Evolutionary conservation across 2,797 vertebrate species (phyloP), one percentile per base, ranked within the genome.

Genomic region (Threskiornis aethiopicus): DNA sequence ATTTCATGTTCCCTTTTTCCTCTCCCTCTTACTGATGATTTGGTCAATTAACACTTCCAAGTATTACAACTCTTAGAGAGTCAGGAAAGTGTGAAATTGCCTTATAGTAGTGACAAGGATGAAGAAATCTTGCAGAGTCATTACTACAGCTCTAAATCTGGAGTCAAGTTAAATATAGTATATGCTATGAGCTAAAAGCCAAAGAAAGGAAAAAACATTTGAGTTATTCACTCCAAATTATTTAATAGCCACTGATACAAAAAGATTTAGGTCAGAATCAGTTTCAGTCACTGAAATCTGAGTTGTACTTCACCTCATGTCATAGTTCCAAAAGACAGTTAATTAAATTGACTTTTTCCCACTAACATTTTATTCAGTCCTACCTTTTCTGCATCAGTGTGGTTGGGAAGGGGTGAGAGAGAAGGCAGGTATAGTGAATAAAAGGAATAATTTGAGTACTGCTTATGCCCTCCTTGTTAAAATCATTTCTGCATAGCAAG

Each of bases 31-130:
- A 90, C 82, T 91, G 91, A 92, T 64, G 75, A 97, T 97, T 96
- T 96, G 83, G 92, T 97, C 97, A 98, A 98, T 97, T 98, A 98
- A 97, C 87, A 96, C 57, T 96, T 97, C 70, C 82, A 93, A 97
- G 77, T 89, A 95, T 97, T 97, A 91, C 47, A 93, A 90, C 69
- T 97, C 91, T 96, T 96, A 95, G 61, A 96, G 84, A 96, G 90
- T 97, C 89, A 97, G 62, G 39, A 96, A 93, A 97, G 89, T 97
- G 91, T 98, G 96, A 98, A 97, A 98, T 97, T 98, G 75, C 76
- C 77, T 95, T 97, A 86, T n/a, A 96, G 82, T 69, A 90, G 82
- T 87, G 95, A 96, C 87, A 96, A 96, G 91, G 77, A 94, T 96
- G 84, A 98, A 97, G 79, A 93, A 97, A 84, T 90, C 71, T 95